Conservation (phyloP, 2,797 vertebrate species). For the Siniperca undulata region DNA sequence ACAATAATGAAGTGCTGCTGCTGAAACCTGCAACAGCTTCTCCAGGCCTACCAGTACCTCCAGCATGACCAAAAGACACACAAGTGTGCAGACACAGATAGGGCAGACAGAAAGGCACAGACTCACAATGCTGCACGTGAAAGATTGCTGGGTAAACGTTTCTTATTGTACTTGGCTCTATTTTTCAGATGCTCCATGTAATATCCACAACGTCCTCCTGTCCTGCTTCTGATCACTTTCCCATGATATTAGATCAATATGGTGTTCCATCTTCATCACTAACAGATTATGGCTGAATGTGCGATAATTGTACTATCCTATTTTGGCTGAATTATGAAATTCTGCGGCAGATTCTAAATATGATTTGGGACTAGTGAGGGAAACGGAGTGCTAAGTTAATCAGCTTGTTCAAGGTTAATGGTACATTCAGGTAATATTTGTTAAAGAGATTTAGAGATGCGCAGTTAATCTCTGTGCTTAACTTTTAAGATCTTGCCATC, state of each 20-base stretch:
- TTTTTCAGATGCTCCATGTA: constrained; percentile 7
- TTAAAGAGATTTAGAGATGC: constrained; percentile 73
- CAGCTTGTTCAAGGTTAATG: constrained; percentile 79
- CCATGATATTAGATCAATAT: constrained; percentile 67
- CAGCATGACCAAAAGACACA: constrained; percentile 17
- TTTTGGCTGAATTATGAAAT: constrained; percentile 61
- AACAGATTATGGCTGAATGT: constrained; percentile 52
- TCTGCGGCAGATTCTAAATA: constrained; percentile 58
- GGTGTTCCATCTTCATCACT: constrained; percentile 49
- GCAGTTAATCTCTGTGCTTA: constrained; percentile 75
- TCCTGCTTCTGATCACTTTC: constrained; percentile 47
- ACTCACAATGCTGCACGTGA: constrained; percentile 8
- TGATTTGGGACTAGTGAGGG: constrained; percentile 59
- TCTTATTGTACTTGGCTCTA: constrained; percentile 13
- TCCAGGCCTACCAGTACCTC: not conserved
- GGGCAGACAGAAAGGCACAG: constrained; percentile 6
- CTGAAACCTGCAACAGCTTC: constrained; percentile 9
- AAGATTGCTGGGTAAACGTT: constrained; percentile 35
- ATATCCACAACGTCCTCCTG: constrained; percentile 15
- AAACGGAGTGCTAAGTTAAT: constrained; percentile 64
- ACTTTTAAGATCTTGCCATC: constrained; percentile 68
- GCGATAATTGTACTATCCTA: constrained; percentile 38
- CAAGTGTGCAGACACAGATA: constrained; percentile 12
- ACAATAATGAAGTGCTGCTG: not conserved
- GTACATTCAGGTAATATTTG: constrained; percentile 67